Base-by-base conservation (phyloP, 2,113 vertebrate genomes). In the Raja brachyura region DNA sequence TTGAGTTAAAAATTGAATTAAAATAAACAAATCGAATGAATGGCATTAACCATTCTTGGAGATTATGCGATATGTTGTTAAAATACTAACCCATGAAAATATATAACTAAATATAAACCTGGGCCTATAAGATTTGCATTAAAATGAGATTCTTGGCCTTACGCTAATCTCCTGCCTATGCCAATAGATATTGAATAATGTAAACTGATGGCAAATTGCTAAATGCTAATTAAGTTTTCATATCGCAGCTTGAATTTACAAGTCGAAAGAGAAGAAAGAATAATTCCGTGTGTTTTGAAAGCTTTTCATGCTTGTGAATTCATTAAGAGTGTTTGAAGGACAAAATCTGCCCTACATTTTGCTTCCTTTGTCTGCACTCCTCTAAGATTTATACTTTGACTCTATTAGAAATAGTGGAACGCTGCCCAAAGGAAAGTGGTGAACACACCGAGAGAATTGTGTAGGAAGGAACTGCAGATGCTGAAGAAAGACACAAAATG, bases 401-500 rank as follows among this genome's bases (percentile, higher is more conserved):
- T 22, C 31, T 48, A 54, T 92, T 73, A 25, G 66, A 18, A 48
- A 94, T 0, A 0, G 78, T 93, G 93, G 77, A 18, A 63, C 93
- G 94, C 92, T 93, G 93, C 75, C 94, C 93, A 68, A 94, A 93
- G 33, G 93, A 75, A 54, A 5, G 70, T 54, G 93, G 75, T 93
- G 94, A 94, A 88, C 66, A 95, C 92, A 81, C 3, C 0, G 83
- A 93, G 94, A 88, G 94, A 93, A 93, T 93, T 95, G 93, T 18
- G n/a, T n/a, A n/a, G n/a, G n/a, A n/a, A n/a, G n/a, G n/a, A n/a
- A n/a, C n/a, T n/a, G n/a, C n/a, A n/a, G n/a, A n/a, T n/a, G n/a
- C n/a, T n/a, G n/a, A n/a, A n/a, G n/a, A n/a, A n/a, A n/a, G n/a
- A n/a, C n/a, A n/a, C n/a, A n/a, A n/a, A n/a, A n/a, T n/a, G n/a